Evolutionary conservation across 2,888 invertebrate genomes (phyloP).

Genomic region (Pogonocherus hispidulus): DNA sequence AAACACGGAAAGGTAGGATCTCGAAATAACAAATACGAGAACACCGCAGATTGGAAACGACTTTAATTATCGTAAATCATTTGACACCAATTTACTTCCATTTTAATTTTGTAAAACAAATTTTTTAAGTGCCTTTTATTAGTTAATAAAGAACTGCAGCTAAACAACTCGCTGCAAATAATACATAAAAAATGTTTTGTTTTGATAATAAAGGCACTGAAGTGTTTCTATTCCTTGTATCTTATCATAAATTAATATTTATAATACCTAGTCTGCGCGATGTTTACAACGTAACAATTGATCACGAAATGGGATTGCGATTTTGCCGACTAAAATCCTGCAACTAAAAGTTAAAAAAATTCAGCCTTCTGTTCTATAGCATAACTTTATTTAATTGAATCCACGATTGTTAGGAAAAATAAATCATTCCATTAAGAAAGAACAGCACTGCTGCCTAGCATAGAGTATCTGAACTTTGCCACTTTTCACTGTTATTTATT

Average conservation of each 20-base stretch:
- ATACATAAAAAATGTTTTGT: too few species aligned
- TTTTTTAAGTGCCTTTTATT: too few species aligned
- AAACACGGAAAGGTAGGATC: neutral
- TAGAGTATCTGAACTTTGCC: conserved; percentile 48
- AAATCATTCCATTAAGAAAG: conserved; percentile 12
- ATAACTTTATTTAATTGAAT: too few species aligned
- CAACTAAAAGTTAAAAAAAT: neutral
- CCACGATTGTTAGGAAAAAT: conserved; percentile 9
- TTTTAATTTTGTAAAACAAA: too few species aligned
- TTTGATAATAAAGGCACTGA: neutral
- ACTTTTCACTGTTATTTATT: conserved; percentile 38
- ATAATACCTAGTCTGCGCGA: neutral
- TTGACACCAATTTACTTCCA: too few species aligned
- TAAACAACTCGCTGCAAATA: too few species aligned
- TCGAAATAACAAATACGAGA: neutral
- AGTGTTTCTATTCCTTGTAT: neutral
- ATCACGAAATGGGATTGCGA: neutral
- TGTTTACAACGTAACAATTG: conserved; percentile 4
- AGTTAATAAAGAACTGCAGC: too few species aligned
- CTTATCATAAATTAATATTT: conserved; percentile 1
- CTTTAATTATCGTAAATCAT: too few species aligned
- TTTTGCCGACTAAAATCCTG: neutral
- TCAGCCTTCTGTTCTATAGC: too few species aligned
- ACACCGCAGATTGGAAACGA: neutral
- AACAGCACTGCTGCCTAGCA: conserved; percentile 21